These are phyloP conservation scores for Chaetura pelagica DNA, from an alignment of 2,113 vertebrate species.

Conservation along the genomic window DNA sequence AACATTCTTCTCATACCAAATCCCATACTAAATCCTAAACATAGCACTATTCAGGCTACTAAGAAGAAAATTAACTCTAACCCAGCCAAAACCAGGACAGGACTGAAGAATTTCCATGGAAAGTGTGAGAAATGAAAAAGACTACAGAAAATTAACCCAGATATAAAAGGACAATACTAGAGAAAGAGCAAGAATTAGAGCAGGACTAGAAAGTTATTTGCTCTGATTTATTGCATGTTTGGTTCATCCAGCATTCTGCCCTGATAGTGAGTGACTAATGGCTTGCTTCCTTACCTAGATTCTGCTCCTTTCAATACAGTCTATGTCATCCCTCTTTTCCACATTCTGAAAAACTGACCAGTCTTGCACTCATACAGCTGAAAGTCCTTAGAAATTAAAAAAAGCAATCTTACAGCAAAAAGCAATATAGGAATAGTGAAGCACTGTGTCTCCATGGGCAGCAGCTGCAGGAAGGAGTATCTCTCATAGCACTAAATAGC, in stretches of 20 bases:
- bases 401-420: neutral
- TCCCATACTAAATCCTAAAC: no score
- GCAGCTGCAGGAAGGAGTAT: neutral
- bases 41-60: no score
- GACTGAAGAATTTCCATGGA: neutral
- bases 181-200: neutral
- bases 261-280: neutral
- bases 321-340: neutral
- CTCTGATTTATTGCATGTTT: neutral
- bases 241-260: neutral
- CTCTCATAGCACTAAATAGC: neutral
- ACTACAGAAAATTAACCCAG: neutral
- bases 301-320: neutral
- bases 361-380: neutral
- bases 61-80: no score
- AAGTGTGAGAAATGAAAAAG: neutral
- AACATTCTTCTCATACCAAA: no score
- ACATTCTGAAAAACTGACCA: neutral
- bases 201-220: neutral
- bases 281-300: neutral
- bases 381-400: neutral
- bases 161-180: neutral
- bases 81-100: no score
- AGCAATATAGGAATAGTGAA: neutral
- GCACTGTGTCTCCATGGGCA: neutral